These are phyloP conservation scores for Ciona savignyi DNA, from an alignment of 23 tunicate species.

Conservation along the genomic window DNA sequence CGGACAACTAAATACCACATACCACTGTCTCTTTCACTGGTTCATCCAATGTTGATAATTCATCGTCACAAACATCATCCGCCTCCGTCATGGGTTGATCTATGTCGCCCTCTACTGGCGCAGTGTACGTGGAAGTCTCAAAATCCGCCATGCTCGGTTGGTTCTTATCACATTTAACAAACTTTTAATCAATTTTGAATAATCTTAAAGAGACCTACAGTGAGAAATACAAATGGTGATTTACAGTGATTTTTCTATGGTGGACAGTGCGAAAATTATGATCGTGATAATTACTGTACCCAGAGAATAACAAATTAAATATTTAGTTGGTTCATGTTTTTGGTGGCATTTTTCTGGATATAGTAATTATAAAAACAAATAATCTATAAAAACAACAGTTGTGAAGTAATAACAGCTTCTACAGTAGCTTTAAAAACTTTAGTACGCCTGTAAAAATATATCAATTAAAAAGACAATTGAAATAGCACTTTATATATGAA, in stretches of 20 bases:
- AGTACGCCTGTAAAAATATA: too few species aligned
- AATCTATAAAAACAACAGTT: not conserved
- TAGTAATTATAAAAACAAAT: not conserved
- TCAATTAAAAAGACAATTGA: too few species aligned
- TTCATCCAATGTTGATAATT: slow-evolving; percentile 75
- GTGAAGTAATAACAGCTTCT: too few species aligned
- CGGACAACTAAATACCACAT: slow-evolving; percentile 23
- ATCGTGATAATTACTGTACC: too few species aligned
- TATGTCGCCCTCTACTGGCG: slow-evolving; percentile 72
- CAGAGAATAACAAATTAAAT: not conserved
- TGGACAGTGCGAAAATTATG: too few species aligned
- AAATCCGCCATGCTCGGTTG: slow-evolving; percentile 55
- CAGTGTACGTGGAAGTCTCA: slow-evolving; percentile 50
- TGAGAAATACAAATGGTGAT: not conserved
- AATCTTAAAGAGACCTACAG: not conserved
- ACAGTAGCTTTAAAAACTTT: too few species aligned
- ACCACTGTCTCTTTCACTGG: slow-evolving; percentile 88
- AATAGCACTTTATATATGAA: too few species aligned
- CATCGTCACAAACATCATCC: slow-evolving; percentile 44
- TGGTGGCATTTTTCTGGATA: not conserved
- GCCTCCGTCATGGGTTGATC: slow-evolving; percentile 24
- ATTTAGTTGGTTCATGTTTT: not conserved
- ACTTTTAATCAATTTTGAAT: not conserved
- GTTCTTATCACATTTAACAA: not conserved
- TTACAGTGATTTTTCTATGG: not conserved